Evolutionary conservation across 2,888 invertebrate species (phyloP).

Genomic region (Pterostichus niger): DNA sequence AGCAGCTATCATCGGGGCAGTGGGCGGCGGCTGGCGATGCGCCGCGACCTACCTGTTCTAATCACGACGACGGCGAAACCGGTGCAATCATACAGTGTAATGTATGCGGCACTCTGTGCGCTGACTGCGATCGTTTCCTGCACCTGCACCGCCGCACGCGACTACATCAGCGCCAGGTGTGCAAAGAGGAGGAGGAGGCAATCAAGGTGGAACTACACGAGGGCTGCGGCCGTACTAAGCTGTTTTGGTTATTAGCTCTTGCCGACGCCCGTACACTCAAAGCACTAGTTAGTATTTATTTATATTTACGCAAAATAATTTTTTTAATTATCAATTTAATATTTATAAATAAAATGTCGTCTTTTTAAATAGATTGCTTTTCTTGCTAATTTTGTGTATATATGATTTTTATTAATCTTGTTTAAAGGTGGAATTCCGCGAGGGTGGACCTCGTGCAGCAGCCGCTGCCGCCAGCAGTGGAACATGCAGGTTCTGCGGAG

Average conservation of each 20-base stretch:
- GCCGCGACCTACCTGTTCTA: slow-evolving; percentile 91
- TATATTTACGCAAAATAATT: too few species aligned
- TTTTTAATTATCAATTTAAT: too few species aligned
- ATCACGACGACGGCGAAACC: slow-evolving; percentile 98
- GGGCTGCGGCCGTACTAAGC: slow-evolving; percentile 95
- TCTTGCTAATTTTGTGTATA: too few species aligned
- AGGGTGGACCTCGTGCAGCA: slow-evolving; percentile 81
- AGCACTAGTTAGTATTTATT: slow-evolving; percentile 78
- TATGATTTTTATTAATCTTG: neutral
- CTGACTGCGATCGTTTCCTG: slow-evolving; percentile 96
- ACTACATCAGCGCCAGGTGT: slow-evolving; percentile 91
- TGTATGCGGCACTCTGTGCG: slow-evolving; percentile 94
- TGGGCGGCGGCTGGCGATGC: slow-evolving; percentile 82
- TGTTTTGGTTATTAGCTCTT: slow-evolving; percentile 95
- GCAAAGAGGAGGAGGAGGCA: slow-evolving; percentile 97
- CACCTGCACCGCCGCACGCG: slow-evolving; percentile 94
- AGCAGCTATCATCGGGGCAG: slow-evolving; percentile 87
- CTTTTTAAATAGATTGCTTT: too few species aligned
- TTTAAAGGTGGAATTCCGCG: slow-evolving; percentile 88
- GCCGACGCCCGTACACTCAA: slow-evolving; percentile 96
- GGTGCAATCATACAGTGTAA: slow-evolving; percentile 95
- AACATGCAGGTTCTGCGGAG: slow-evolving; percentile 94
- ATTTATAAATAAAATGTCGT: too few species aligned
- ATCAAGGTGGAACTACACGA: slow-evolving; percentile 97
- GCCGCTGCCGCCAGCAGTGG: slow-evolving; percentile 79